phyloP scores from a whole-genome alignment of 2,797 vertebrate species.

The Thamnophis elegans region DNA sequence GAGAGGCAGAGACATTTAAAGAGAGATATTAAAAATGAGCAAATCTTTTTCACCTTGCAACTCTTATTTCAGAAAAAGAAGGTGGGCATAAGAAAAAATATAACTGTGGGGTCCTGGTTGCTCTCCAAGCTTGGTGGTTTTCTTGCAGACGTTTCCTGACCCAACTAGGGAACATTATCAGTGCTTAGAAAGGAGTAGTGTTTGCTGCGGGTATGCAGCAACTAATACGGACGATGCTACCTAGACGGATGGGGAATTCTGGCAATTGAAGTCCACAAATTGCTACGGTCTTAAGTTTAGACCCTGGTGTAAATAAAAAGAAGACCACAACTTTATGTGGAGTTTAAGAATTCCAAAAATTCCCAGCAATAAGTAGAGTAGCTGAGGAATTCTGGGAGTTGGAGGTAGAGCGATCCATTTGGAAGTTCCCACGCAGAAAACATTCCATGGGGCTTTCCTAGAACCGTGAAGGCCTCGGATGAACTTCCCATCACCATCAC shows the following conservation, averaged over 20 bases:
- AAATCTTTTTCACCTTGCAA: neutral
- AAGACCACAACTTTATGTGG: neutral
- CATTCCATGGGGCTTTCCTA: neutral
- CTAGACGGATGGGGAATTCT: neutral
- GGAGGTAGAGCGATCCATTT: neutral
- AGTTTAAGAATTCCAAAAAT: neutral
- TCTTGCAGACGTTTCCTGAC: neutral
- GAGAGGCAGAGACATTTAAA: constrained; percentile 7
- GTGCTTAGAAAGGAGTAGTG: neutral
- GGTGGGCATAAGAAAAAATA: neutral
- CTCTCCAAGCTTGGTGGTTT: neutral
- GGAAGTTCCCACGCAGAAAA: neutral
- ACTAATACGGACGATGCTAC: neutral
- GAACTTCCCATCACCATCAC: neutral
- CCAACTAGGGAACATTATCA: neutral
- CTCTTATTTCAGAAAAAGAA: neutral
- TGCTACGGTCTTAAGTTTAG: neutral
- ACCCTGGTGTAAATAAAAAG: neutral
- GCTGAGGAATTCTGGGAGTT: neutral
- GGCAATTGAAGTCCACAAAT: neutral
- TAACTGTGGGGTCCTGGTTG: neutral
- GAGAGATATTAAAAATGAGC: neutral
- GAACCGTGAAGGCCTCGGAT: neutral
- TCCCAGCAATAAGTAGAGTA: neutral
- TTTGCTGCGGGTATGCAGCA: neutral